Evolutionary conservation across 2,888 invertebrate genomes (phyloP).

Genomic region (Zaprionus bogoriensis): DNA sequence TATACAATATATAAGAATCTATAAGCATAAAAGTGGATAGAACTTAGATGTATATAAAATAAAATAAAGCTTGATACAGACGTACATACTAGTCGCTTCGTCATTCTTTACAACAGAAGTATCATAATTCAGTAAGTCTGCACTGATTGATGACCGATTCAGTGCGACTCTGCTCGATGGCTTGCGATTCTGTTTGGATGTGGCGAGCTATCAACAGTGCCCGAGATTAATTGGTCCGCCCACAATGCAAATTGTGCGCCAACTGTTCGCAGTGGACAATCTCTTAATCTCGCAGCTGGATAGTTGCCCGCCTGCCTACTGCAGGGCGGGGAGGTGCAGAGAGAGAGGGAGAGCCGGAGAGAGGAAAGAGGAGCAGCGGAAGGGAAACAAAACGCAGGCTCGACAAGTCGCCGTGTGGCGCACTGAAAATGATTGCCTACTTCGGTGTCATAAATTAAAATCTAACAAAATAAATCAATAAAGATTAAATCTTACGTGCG

Average conservation of each 20-base stretch:
- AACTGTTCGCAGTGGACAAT: constrained; percentile 31
- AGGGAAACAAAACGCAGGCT: not conserved
- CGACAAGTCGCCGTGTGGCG: constrained; percentile 25
- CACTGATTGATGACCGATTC: not conserved
- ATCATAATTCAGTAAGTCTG: not conserved
- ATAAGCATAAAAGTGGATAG: too few species aligned
- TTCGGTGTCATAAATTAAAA: constrained; percentile 78
- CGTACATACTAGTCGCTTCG: too few species aligned
- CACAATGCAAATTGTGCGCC: constrained; percentile 60
- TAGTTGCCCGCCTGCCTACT: not conserved
- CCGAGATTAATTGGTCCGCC: constrained; percentile 61
- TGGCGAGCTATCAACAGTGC: constrained; percentile 18
- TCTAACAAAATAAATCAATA: constrained; percentile 81
- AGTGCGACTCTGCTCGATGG: too few species aligned
- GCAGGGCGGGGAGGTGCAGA: not conserved
- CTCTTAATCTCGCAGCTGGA: constrained; percentile 58
- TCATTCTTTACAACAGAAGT: not conserved
- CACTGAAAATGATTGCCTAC: constrained; percentile 72
- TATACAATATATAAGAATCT: too few species aligned
- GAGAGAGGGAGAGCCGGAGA: too few species aligned
- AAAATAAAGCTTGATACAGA: too few species aligned
- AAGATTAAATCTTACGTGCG: constrained; percentile 79
- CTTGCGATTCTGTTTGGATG: too few species aligned
- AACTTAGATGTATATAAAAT: too few species aligned
- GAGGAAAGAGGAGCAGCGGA: too few species aligned